A percentile compares a stretch with the other conserved stretches of the same genome.
Conservation (phyloP, 2,797 vertebrate genomes). For the Balearica regulorum region DNA sequence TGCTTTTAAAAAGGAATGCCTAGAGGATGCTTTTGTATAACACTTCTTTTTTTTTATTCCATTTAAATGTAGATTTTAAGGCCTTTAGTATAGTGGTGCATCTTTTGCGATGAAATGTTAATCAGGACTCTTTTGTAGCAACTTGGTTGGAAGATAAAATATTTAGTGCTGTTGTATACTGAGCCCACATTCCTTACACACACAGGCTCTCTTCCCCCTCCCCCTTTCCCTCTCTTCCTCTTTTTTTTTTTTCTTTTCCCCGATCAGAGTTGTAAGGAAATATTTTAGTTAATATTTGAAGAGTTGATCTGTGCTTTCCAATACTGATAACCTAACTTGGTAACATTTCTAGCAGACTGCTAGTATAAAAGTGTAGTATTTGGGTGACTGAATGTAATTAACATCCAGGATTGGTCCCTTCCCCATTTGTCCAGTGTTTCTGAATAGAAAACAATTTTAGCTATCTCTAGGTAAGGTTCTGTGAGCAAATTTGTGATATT, state of each 20-base stretch:
- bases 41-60: constrained; percentile 18
- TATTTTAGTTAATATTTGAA: constrained; percentile 3
- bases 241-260: no score
- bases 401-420: not conserved
- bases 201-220: not conserved
- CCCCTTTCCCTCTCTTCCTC: not conserved
- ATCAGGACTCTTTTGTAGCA: constrained; percentile 54
- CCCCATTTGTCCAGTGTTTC: not conserved
- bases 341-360: not conserved
- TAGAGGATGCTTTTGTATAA: constrained; percentile 51
- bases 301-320: not conserved
- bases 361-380: not conserved
- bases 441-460: not conserved
- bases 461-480: not conserved
- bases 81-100: constrained; percentile 29
- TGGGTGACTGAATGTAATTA: not conserved
- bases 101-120: constrained; percentile 64
- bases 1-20: constrained; percentile 48
- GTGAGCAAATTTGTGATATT: not conserved
- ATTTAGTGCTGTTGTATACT: constrained; percentile 44
- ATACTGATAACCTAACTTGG: not conserved
- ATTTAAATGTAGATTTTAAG: constrained; percentile 71
- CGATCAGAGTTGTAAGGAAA: not conserved
- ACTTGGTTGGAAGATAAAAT: constrained; percentile 51
- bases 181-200: not conserved